Evolutionary conservation across 2,888 invertebrate species (phyloP).

Genomic region (Eulithis testata): DNA sequence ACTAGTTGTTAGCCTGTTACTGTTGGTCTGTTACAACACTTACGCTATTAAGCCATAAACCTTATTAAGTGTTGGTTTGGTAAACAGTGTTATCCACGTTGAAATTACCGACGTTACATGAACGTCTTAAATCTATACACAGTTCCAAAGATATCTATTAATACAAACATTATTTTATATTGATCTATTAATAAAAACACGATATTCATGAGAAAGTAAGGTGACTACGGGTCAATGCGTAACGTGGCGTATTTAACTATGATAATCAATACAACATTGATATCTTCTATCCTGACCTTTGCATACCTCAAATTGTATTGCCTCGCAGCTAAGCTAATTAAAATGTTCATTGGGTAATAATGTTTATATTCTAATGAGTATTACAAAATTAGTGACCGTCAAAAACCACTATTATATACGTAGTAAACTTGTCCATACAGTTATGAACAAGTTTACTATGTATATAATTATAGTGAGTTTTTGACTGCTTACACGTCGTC

Average conservation of each 20-base stretch:
- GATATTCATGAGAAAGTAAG: slow-evolving; percentile 19
- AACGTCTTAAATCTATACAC: no score
- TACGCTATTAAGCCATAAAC: slow-evolving; percentile 10
- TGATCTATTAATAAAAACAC: slow-evolving; percentile 10
- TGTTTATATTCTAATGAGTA: slow-evolving; percentile 22
- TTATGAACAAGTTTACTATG: no score
- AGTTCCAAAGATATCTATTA: slow-evolving; percentile 7
- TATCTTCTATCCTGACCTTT: slow-evolving; percentile 20
- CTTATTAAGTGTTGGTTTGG: slow-evolving; percentile 9
- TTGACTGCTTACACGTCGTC: no score
- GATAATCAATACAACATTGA: not conserved
- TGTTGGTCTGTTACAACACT: slow-evolving; percentile 8
- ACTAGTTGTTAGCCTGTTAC: slow-evolving; percentile 16
- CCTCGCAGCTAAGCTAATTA: slow-evolving; percentile 1
- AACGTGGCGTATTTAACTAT: not conserved
- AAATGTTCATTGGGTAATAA: slow-evolving; percentile 13
- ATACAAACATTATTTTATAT: no score
- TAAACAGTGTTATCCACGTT: slow-evolving; percentile 11
- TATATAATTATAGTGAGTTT: no score
- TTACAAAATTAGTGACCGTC: slow-evolving; percentile 15
- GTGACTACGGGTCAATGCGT: slow-evolving; percentile 22
- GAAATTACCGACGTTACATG: not conserved
- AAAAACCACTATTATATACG: slow-evolving; percentile 3
- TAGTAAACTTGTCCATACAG: not conserved
- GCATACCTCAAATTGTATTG: not conserved